Base-by-base conservation (phyloP, 2,113 vertebrate genomes). In the Ochotona princeps region DNA sequence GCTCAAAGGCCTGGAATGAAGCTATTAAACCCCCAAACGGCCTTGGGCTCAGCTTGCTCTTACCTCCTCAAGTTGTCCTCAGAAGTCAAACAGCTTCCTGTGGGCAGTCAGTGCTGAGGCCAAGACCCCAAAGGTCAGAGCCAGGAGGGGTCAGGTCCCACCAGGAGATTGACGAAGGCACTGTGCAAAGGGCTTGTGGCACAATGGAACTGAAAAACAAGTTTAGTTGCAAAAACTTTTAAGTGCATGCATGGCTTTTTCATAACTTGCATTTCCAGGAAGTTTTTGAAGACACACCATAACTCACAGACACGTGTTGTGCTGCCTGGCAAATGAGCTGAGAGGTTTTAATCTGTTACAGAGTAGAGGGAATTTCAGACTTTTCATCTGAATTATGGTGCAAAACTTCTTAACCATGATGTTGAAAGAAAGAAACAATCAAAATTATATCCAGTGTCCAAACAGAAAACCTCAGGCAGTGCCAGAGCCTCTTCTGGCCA, bases 351-450 rank as follows among this genome's bases (percentile, higher is more conserved):
- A 32, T 86, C 74, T 51, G 1, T 35, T 30, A 60, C 25, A 38
- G 49, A 91, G 54, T 21, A 38, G n/a, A 72, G 47, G 81, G 72
- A n/a, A 32, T 57, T 83, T 75, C 83, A 32, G 70, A 76, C 67
- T 82, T 85, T 47, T 76, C 72, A 32, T 57, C 35, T 79, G 87
- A 47, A 12, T 35, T 88, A 13, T 4, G 32, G 13, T 74, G 92
- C 11, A 6, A 63, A 87, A 51, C 70, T 94, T 80, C 21, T 35
- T 38, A 54, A 72, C 38, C 54, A 66, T 67, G 51, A n/a, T 54
- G 66, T 66, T 73, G 82, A 95, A 79, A 93, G 75, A 96, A 93
- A 85, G 73, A 93, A 94, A 28, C 28, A 51, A 95, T 96, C 80
- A 61, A 66, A 92, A 83, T 57, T 44, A 18, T 86, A 51, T 79